Evolutionary conservation across 1,140 invertebrate species (phyloP).

Genomic region (Bombus sibiricus): DNA sequence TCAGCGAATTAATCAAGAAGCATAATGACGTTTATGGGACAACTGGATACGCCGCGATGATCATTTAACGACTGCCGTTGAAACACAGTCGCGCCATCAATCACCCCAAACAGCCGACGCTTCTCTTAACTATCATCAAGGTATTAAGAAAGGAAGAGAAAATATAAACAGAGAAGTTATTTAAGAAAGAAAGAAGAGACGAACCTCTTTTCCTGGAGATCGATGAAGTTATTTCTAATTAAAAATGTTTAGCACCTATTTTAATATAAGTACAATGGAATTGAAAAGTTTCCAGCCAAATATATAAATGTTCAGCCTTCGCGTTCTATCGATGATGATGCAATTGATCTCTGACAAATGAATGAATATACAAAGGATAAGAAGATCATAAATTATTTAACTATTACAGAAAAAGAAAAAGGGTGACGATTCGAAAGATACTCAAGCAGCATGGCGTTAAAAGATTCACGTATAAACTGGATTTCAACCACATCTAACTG

Average conservation of each 20-base stretch:
- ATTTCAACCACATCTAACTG: not conserved
- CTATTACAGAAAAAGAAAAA: not conserved
- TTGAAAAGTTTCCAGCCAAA: too few species aligned
- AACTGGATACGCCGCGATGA: not conserved
- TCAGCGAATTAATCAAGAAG: constrained; percentile 34
- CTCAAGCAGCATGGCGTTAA: not conserved
- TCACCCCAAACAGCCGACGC: not conserved
- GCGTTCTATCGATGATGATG: too few species aligned
- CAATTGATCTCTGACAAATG: not conserved
- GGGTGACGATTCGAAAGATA: not conserved
- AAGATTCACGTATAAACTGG: not conserved
- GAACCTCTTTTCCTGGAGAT: too few species aligned
- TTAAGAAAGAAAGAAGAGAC: not conserved
- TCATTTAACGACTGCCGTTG: constrained; percentile 32
- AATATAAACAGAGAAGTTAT: not conserved
- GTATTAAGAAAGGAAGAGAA: not conserved
- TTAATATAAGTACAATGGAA: too few species aligned
- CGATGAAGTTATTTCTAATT: too few species aligned
- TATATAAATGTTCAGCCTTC: too few species aligned
- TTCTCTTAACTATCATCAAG: not conserved
- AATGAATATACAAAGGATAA: too few species aligned
- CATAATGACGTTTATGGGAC: constrained; percentile 30
- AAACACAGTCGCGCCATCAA: constrained; percentile 9
- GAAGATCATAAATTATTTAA: too few species aligned
- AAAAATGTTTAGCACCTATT: too few species aligned